Conservation (phyloP, 2,113 vertebrate genomes). For the Drymodes brunneopygia region DNA sequence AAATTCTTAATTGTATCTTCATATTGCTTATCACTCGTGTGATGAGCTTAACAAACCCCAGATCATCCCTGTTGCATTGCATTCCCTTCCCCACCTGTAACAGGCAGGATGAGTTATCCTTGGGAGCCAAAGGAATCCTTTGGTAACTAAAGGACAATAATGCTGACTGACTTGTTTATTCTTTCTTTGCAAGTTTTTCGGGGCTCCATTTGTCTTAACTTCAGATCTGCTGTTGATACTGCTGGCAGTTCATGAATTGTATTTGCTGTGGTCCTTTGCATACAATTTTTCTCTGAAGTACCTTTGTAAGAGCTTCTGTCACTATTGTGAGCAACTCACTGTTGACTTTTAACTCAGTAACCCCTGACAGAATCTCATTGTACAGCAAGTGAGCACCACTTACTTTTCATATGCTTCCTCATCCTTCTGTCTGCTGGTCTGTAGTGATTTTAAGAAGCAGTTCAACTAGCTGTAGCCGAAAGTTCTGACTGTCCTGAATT, state of each 20-base stretch:
- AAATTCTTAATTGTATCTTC: neutral
- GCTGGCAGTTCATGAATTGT: slow-evolving; percentile 52
- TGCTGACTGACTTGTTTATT: neutral
- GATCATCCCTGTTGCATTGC: neutral
- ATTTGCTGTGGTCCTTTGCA: slow-evolving; percentile 62
- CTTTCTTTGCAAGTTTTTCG: neutral
- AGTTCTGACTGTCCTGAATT: neutral
- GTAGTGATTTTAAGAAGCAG: neutral
- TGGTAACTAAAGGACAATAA: slow-evolving; percentile 41
- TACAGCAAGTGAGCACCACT: slow-evolving; percentile 8
- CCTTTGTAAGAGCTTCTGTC: slow-evolving; percentile 62
- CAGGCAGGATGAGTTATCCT: neutral
- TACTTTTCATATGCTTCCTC: slow-evolving; percentile 8
- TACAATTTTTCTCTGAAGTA: slow-evolving; percentile 62
- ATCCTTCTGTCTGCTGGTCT: neutral
- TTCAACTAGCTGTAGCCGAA: neutral
- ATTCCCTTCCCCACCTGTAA: neutral
- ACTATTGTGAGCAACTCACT: slow-evolving; percentile 46
- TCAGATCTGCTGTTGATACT: slow-evolving; percentile 52
- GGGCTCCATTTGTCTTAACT: slow-evolving; percentile 55
- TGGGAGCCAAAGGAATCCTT: neutral
- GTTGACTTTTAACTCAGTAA: slow-evolving; percentile 65
- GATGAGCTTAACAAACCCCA: neutral
- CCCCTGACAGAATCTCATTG: slow-evolving; percentile 18
- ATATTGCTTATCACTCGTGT: neutral